Conservation (phyloP, 1,140 invertebrate species). For the Myzus persicae region DNA sequence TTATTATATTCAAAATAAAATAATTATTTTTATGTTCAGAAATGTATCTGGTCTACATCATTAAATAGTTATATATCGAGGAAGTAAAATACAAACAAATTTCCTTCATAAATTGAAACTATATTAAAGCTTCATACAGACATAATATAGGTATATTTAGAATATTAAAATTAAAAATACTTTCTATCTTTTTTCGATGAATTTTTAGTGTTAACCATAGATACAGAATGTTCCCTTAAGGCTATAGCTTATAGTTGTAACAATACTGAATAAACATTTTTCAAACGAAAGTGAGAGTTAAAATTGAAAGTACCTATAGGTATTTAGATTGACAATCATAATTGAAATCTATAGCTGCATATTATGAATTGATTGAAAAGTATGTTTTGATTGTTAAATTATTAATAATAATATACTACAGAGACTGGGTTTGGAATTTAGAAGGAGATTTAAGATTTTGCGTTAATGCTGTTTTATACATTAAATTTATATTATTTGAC, state of each 20-base stretch:
- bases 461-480: neutral
- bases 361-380: neutral
- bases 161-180: neutral
- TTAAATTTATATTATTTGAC: neutral
- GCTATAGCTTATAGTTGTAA: neutral
- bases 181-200: neutral
- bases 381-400: neutral
- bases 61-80: too few species aligned
- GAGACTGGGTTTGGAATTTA: neutral
- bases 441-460: too few species aligned
- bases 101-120: neutral
- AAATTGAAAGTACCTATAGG: neutral
- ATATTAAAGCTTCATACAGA: neutral
- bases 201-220: neutral
- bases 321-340: neutral
- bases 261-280: neutral
- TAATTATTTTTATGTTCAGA: neutral
- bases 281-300: neutral
- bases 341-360: neutral
- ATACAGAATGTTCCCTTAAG: neutral
- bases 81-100: too few species aligned
- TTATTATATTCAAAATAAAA: neutral
- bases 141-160: neutral
- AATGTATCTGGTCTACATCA: too few species aligned
- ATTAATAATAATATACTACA: neutral